Percentiles rank a stretch among this genome's conserved stretches.
Evolutionary conservation across 2,113 vertebrate species (phyloP).

Genomic region (Halichoeres trimaculatus): DNA sequence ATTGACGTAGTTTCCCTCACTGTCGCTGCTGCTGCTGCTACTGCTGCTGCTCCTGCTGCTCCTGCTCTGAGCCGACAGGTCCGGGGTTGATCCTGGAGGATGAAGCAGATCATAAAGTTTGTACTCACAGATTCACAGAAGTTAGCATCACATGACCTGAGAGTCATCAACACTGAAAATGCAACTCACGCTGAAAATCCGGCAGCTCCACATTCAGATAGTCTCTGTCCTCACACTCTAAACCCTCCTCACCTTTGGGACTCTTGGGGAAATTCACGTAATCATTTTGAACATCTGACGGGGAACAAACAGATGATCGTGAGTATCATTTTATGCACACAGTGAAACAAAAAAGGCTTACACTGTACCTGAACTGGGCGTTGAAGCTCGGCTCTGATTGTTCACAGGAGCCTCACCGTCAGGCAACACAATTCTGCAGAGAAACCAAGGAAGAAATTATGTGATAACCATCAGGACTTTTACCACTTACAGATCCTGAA

Average conservation of each 20-base stretch:
- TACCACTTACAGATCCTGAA: background rate
- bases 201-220: slow-evolving; percentile 56
- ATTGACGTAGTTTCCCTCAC: slow-evolving; percentile 47
- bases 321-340: background rate
- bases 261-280: slow-evolving; percentile 53
- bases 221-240: background rate
- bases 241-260: slow-evolving; percentile 3
- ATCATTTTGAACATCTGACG: slow-evolving; percentile 37
- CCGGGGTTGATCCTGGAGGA: background rate
- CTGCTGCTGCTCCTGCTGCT: slow-evolving; percentile 31
- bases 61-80: slow-evolving; percentile 6
- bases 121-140: background rate
- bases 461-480: background rate
- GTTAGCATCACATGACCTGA: background rate
- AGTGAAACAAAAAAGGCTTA: background rate
- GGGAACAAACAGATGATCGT: slow-evolving; percentile 2
- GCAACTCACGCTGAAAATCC: background rate
- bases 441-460: slow-evolving; percentile 21
- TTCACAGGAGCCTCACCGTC: background rate
- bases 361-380: slow-evolving; percentile 74
- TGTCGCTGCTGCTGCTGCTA: background rate
- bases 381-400: slow-evolving; percentile 61
- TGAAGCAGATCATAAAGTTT: too few species aligned
- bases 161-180: background rate
- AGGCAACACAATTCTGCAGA: slow-evolving; percentile 70